phyloP scores from a whole-genome alignment of 2,113 vertebrate genomes.

The Poeciliopsis occidentalis region DNA sequence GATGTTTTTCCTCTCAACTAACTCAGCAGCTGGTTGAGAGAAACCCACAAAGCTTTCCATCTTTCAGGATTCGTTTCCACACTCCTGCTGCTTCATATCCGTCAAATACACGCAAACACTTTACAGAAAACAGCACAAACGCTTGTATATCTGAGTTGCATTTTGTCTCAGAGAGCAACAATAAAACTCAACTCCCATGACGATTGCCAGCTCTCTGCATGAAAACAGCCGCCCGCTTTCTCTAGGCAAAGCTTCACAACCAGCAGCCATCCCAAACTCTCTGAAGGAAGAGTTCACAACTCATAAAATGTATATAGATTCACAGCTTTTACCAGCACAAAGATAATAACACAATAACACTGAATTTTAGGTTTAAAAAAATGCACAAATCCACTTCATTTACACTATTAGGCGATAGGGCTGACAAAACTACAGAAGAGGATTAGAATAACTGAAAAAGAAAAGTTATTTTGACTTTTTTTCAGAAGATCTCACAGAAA shows the following conservation, averaged over 20 bases:
- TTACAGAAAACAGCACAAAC: neutral
- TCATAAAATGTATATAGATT: constrained; percentile 15
- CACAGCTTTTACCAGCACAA: constrained; percentile 7
- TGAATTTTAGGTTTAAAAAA: constrained; percentile 14
- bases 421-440: too few relatives aligned
- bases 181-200: constrained; percentile 39
- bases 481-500: too few relatives aligned
- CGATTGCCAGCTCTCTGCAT: constrained; percentile 22
- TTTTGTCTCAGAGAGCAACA: constrained; percentile 39
- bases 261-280: constrained; percentile 16
- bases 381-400: constrained; percentile 17
- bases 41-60: constrained; percentile 38
- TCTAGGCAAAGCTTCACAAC: neutral
- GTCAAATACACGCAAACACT: neutral
- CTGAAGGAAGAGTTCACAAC: constrained; percentile 8
- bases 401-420: constrained; percentile 21
- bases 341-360: constrained; percentile 21
- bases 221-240: constrained; percentile 28
- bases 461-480: too few relatives aligned
- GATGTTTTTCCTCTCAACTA: constrained; percentile 35
- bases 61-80: constrained; percentile 9
- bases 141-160: constrained; percentile 13
- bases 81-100: constrained; percentile 8
- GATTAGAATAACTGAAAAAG: too few relatives aligned
- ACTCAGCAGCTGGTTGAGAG: constrained; percentile 42